Base-by-base conservation (phyloP, 2,797 vertebrate species). In the Platalea minor region DNA sequence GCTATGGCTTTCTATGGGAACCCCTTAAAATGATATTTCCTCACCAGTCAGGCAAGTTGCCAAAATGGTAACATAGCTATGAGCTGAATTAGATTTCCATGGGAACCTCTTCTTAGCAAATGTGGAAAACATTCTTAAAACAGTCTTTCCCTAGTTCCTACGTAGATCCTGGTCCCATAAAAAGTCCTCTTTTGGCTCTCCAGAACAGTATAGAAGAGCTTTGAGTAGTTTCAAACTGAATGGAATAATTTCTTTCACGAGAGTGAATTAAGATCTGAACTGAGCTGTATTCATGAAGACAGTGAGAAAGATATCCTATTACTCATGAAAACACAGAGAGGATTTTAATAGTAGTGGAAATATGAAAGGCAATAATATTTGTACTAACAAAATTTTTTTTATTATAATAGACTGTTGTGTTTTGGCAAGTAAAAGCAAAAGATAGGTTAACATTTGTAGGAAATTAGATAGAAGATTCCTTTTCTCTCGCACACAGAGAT, bases 51-150 rank as follows among this genome's bases (percentile, higher is more conserved):
- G 90, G 68, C 57, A 82, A 64, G 39, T 68, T 93, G 74, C 80
- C 92, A 90, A 61, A 94, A 85, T 39, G 33, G 45, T 75, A 91
- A 92, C 75, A 65, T 65, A 90, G 83, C 79, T 76, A 86, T 94
- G 80, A 91, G 75, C 53, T 72, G 77, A 92, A 92, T 87, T 83
- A 56, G 70, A 95, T 95, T 91, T 92, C 95, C 95, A 93, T 93
- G 93, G 93, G 78, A 95, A 95, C 84, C 39, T 74, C 68, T 54
- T 53, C 88, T 88, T 21, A 80, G 57, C 33, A 76, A 95, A 82
- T 24, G 78, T 65, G 86, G 84, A 95, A 92, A 95, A 95, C 0
- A 2, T 82, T 87, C 90, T 91, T 85, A 85, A 77, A 91, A 87
- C 64, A 88, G 72, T 57, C 68, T 92, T 89, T 88, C 78, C 72